Base-by-base conservation (phyloP, 2,113 vertebrate genomes). In the Chaenogobius annularis region DNA sequence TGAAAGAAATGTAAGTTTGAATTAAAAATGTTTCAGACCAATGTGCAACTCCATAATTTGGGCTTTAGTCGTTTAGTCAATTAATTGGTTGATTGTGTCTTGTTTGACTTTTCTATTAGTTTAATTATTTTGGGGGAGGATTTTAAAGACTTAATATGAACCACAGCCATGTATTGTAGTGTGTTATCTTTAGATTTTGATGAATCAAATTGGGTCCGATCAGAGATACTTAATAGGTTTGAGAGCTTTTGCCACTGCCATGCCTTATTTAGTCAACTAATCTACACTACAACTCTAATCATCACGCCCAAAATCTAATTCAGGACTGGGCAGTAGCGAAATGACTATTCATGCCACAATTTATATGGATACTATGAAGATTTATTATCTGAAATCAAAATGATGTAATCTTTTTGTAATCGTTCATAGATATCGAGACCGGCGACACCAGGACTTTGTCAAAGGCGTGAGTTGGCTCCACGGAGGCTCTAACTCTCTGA, bases 391-490 rank as follows among this genome's bases (percentile, higher is more conserved):
- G 20, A 23, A 58, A 35, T 61, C 6, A 35, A 35, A 15, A 35
- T 61, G 1, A 26, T 31, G 9, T 61, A 0, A 79, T 67, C 19
- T 72, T 15, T 14, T 37, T 62, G 7, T 35, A 37, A 17, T 47
- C 22, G 74, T 64, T 69, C 59, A 20, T 82, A 98, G 98, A 83
- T 94, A 95, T 81, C 92, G 95, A 89, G 92, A 93, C 87, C 85
- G 81, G 23, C 92, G 92, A 48, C 98, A 99, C 78, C 94, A 90
- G 86, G 98, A 99, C 87, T 98, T 96, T 83, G 95, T 97, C 35
- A 94, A 89, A 74, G 95, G 95, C 35, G 93, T 96, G 40, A 94
- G 93, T 0, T 98, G 98, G 98, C 95, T 92, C 59, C 96, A 95
- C 0, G 90, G 90, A 35, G 94, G 93, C n/a, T 87, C 95, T 12